These are phyloP conservation scores for Diorhabda carinulata DNA, from an alignment of 1,140 invertebrate genomes.

Conservation along the genomic window DNA sequence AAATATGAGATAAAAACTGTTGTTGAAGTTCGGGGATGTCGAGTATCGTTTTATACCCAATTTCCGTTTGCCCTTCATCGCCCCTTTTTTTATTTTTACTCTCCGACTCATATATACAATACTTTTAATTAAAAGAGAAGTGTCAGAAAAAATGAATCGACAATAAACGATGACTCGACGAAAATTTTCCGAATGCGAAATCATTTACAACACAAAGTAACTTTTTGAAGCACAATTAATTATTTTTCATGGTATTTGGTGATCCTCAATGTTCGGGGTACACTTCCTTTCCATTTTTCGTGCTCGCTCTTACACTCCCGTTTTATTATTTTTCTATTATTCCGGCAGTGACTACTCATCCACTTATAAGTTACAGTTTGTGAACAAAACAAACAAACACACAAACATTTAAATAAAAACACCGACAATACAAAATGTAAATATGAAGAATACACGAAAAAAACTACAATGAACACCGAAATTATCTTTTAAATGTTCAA, in stretches of 20 bases:
- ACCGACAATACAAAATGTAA: too few relatives aligned
- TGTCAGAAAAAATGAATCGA: conserved; percentile 28
- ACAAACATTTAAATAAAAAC: too few relatives aligned
- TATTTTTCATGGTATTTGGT: conserved; percentile 44
- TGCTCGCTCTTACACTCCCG: conserved; percentile 23
- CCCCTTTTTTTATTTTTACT: neutral
- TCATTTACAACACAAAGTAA: conserved; percentile 37
- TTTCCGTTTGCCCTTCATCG: conserved; percentile 6
- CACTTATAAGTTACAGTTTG: too few relatives aligned
- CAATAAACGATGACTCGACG: conserved; percentile 31
- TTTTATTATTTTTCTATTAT: conserved; percentile 16
- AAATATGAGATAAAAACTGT: neutral
- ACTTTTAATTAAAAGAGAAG: conserved; percentile 18
- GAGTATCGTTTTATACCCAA: neutral
- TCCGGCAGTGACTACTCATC: neutral
- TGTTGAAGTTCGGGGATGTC: neutral
- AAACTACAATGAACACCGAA: too few relatives aligned
- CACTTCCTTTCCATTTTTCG: conserved; percentile 38
- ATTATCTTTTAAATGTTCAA: too few relatives aligned
- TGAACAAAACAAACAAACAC: too few relatives aligned
- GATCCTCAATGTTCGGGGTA: conserved; percentile 35
- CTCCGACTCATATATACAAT: conserved; percentile 1
- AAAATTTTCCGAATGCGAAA: conserved; percentile 33
- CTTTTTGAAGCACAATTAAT: conserved; percentile 44
- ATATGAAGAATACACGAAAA: too few relatives aligned